Evolutionary conservation across 2,113 vertebrate genomes (phyloP).

Genomic region (Alectura lathami): DNA sequence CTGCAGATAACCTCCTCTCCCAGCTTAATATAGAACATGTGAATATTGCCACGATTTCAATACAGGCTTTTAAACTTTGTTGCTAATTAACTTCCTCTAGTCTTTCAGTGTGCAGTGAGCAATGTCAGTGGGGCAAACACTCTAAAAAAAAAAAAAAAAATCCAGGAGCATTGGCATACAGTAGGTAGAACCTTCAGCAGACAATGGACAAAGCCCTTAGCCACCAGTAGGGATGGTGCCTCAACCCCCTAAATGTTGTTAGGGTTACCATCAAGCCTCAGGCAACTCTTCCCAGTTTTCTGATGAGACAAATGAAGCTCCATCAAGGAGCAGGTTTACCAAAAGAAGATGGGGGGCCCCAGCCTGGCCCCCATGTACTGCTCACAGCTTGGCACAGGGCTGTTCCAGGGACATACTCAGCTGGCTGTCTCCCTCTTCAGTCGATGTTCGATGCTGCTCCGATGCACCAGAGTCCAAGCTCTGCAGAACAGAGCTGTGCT

Average conservation of each 20-base stretch:
- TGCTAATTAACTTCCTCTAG: neutral
- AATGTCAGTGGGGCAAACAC: neutral
- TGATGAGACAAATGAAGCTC: neutral
- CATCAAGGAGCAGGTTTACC: rapidly evolving
- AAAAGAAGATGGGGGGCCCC: neutral
- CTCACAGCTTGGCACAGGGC: neutral
- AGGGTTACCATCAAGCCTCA: neutral
- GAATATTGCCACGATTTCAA: neutral
- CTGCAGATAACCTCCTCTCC: neutral
- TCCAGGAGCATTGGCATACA: neutral
- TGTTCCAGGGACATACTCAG: neutral
- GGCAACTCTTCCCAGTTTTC: neutral
- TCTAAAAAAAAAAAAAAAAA: no score
- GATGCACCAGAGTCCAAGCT: neutral
- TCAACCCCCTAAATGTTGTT: neutral
- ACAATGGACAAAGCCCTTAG: neutral
- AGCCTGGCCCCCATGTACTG: neutral
- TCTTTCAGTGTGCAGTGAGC: neutral
- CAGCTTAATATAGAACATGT: neutral
- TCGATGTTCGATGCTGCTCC: neutral
- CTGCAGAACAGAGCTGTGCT: neutral
- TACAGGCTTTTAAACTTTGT: neutral
- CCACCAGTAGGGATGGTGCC: neutral
- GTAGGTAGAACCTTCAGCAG: neutral
- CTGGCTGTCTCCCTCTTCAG: neutral